Evolutionary conservation across 2,888 invertebrate genomes (phyloP), one percentile per base, ranked within the genome.

Genomic region (Thera obeliscata): DNA sequence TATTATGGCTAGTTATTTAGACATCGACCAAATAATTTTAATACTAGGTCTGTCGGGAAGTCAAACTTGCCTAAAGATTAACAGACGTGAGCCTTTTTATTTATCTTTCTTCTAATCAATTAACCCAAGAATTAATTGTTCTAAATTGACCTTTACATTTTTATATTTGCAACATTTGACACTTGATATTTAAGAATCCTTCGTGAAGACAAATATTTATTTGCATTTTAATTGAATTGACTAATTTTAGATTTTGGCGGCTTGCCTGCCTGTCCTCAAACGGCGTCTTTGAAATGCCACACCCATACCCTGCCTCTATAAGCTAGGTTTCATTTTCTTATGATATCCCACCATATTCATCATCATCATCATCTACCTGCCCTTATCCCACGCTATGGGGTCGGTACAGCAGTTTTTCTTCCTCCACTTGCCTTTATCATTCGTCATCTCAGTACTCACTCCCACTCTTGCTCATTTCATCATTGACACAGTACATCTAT

Each of bases 171-270:
- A 49, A 65, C 50, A 60, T 62, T 59, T 56, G 59, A 59, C 41
- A 62, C 65, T 56, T 56, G 56, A 12, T 62, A 63, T 67, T 63
- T 56, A 52, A 52, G 52, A 56, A 63, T 56, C 41, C 22, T 59
- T 48, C 49, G 35, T 36, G 33, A 46, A 54, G 33, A 54, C 52
- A 54, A 36, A 54, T 59, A 38, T 59, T 36, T 22, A 41, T 57
- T 36, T 61, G n/a, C 4, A 9, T 12, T 43, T 61, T 55, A 7
- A 46, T 54, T 6, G 48, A 56, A 49, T 48, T 56, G 49, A 49
- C 56, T 41, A 36, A 62, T 62, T 36, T 36, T 33, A 9, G 33
- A 33, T 8, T 33, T 46, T 46, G 43, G 43, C 52, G 22, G 50
- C 5, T 50, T 52, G 52, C 33, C 52, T 9, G 9, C 43, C 43